Percentiles rank a stretch among this genome's conserved stretches.
These are phyloP conservation scores for Propithecus perrieri DNA, from an alignment of 2,797 vertebrate species.

Conservation along the genomic window DNA sequence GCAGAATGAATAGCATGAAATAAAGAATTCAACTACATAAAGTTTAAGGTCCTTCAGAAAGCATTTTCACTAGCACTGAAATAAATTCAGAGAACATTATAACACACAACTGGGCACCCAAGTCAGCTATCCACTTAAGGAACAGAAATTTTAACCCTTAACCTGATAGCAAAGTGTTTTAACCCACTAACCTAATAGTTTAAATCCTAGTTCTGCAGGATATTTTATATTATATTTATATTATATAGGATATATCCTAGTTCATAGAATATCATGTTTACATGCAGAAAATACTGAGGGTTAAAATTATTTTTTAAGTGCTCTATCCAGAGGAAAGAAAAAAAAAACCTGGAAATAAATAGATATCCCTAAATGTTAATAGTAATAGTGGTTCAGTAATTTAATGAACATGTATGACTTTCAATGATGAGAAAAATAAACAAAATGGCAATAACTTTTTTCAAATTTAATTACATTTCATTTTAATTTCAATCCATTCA, in stretches of 20 bases:
- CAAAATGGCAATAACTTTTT: slow-evolving; percentile 31
- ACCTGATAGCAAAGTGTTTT: not conserved
- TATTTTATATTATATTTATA: too few species aligned
- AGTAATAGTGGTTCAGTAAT: not conserved
- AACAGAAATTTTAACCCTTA: slow-evolving; percentile 36
- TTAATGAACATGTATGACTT: not conserved
- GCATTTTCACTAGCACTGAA: not conserved
- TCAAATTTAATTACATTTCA: slow-evolving; percentile 46
- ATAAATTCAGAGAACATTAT: not conserved
- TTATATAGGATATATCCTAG: too few species aligned
- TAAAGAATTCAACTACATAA: not conserved
- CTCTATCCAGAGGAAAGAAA: not conserved
- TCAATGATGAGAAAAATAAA: slow-evolving; percentile 37
- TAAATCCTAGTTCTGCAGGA: not conserved
- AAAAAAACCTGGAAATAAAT: not conserved
- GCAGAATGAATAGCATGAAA: slow-evolving; percentile 20
- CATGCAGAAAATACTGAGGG: not conserved
- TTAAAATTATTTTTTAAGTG: not conserved
- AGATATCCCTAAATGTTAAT: not conserved
- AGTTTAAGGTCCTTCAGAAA: not conserved
- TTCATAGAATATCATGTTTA: slow-evolving; percentile 4
- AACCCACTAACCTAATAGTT: not conserved
- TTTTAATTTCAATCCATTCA: slow-evolving; percentile 50
- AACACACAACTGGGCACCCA: not conserved
- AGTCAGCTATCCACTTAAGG: not conserved